Evolutionary conservation across 2,797 vertebrate genomes (phyloP).

Genomic region (Chlorospingus flavigularis): DNA sequence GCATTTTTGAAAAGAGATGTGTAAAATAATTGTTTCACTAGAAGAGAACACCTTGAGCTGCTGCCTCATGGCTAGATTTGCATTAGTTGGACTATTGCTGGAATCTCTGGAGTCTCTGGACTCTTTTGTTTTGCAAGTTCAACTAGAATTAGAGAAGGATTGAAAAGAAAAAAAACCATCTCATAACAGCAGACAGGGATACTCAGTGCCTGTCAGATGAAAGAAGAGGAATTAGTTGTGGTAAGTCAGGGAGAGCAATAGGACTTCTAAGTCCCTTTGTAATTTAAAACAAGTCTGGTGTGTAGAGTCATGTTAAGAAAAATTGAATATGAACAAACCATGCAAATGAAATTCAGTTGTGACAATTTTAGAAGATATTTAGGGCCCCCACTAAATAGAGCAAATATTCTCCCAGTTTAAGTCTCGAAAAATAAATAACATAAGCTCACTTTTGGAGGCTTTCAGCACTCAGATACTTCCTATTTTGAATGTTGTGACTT

Average conservation of each 20-base stretch:
- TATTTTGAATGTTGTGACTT: background rate
- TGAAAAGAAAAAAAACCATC: background rate
- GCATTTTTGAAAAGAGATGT: background rate
- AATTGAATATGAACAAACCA: background rate
- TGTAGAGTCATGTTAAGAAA: background rate
- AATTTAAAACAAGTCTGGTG: background rate
- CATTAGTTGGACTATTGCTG: background rate
- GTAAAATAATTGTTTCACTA: background rate
- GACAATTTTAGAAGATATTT: background rate
- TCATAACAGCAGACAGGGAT: background rate
- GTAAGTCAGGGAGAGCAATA: background rate
- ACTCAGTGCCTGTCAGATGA: background rate
- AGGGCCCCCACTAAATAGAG: background rate
- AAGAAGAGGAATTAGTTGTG: background rate
- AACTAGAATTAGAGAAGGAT: background rate
- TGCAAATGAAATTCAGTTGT: background rate
- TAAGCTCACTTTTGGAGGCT: background rate
- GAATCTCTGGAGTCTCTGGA: background rate
- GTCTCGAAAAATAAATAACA: background rate
- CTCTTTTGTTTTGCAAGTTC: background rate
- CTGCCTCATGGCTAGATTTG: background rate
- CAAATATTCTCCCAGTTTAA: background rate
- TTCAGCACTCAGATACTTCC: background rate
- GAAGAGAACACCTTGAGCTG: background rate
- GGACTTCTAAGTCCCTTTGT: background rate